These are phyloP conservation scores for Oophaga sylvatica DNA, from an alignment of 2,797 vertebrate genomes.

Conservation along the genomic window DNA sequence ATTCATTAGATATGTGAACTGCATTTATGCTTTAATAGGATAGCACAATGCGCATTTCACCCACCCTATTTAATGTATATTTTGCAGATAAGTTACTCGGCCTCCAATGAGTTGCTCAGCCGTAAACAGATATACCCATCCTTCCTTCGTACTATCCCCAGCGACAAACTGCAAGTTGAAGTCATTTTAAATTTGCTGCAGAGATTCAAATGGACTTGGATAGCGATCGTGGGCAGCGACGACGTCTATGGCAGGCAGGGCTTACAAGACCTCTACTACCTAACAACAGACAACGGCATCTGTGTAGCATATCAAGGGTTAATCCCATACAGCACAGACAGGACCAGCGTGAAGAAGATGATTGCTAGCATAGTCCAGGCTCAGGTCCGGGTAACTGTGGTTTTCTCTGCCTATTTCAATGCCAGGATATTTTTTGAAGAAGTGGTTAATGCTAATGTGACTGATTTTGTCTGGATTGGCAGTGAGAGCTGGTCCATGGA, in stretches of 20 bases:
- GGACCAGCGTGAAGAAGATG: constrained; percentile 60
- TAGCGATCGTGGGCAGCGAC: constrained; percentile 75
- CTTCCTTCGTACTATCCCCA: constrained; percentile 79
- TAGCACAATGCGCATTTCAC: background rate
- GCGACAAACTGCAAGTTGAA: constrained; percentile 74
- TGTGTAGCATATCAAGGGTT: constrained; percentile 77
- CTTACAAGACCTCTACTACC: constrained; percentile 66
- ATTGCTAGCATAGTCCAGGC: constrained; percentile 65
- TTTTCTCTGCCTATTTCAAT: constrained; percentile 67
- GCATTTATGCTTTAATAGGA: background rate
- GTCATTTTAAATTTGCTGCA: constrained; percentile 74
- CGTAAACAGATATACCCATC: constrained; percentile 76
- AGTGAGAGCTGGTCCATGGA: constrained; percentile 79
- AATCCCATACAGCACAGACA: constrained; percentile 16
- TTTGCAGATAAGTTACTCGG: constrained; percentile 73
- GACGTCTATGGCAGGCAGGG: constrained; percentile 72
- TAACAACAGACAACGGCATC: constrained; percentile 62
- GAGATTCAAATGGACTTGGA: constrained; percentile 82
- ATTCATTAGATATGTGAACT: background rate
- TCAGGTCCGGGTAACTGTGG: constrained; percentile 70
- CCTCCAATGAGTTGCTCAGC: constrained; percentile 76
- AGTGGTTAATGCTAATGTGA: constrained; percentile 74
- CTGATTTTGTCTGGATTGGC: constrained; percentile 82
- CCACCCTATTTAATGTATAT: background rate
- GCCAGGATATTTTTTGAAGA: constrained; percentile 71